Percentiles rank a stretch among this genome's conserved stretches.
These are phyloP conservation scores for Ficedula albicollis DNA, from an alignment of 2,797 vertebrate genomes.

Conservation along the genomic window DNA sequence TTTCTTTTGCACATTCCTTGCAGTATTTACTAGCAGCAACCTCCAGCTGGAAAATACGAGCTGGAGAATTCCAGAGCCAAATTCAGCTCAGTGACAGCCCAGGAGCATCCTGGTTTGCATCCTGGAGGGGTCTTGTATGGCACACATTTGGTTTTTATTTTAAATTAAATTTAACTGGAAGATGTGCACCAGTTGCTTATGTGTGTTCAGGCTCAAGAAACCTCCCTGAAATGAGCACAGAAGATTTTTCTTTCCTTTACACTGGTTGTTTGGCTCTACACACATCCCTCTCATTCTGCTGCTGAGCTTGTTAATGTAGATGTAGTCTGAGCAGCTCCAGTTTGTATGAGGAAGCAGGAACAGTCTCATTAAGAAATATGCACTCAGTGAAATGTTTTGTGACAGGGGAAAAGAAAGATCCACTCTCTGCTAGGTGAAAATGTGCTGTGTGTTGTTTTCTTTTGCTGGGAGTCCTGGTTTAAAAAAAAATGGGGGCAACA, in stretches of 20 bases:
- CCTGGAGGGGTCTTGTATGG: not conserved
- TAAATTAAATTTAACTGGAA: not conserved
- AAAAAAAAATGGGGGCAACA: not conserved
- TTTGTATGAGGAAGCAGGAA: not conserved
- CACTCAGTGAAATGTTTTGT: not conserved
- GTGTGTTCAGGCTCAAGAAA: not conserved
- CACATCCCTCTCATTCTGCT: not conserved
- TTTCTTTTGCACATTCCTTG: not conserved
- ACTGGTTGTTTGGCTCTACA: not conserved
- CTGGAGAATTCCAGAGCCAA: not conserved
- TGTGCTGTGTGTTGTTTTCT: not conserved
- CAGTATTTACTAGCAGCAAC: not conserved
- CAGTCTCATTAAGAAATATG: not conserved
- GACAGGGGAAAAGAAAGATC: not conserved
- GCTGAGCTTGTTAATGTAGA: not conserved
- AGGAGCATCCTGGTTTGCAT: not conserved
- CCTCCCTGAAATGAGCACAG: not conserved
- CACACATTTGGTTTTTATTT: not conserved
- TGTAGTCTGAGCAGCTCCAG: not conserved
- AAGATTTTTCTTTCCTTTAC: not conserved
- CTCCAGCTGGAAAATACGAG: not conserved
- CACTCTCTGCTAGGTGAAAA: not conserved
- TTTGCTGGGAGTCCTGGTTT: not conserved
- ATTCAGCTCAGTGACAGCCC: not conserved
- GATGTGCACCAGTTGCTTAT: not conserved